Conservation (phyloP, 92 coral and sea anemone genomes). For the Heteractis magnifica region DNA sequence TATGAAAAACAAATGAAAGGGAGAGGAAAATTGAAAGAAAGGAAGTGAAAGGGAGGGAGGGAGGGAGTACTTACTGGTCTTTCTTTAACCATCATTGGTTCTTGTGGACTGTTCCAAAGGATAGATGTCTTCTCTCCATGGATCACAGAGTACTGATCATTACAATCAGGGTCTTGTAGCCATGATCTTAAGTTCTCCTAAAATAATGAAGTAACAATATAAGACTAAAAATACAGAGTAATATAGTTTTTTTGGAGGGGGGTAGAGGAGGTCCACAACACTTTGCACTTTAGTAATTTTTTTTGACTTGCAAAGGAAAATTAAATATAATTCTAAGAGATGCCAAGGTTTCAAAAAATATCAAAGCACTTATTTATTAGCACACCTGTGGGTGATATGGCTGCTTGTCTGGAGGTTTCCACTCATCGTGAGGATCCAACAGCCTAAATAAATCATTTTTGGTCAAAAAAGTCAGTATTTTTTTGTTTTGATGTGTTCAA, state of each 20-base stretch:
- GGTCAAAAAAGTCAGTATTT: too few relatives aligned
- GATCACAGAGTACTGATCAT: slow-evolving; percentile 95
- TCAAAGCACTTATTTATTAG: background rate
- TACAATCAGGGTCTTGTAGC: slow-evolving; percentile 93
- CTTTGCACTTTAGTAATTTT: too few relatives aligned
- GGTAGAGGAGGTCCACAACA: too few relatives aligned
- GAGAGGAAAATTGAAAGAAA: too few relatives aligned
- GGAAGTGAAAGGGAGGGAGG: too few relatives aligned
- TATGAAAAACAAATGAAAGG: too few relatives aligned
- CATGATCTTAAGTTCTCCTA: slow-evolving; percentile 88
- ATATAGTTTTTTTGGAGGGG: too few relatives aligned
- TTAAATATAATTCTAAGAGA: too few relatives aligned
- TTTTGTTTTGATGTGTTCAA: too few relatives aligned
- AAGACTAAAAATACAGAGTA: background rate
- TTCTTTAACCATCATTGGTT: slow-evolving; percentile 79
- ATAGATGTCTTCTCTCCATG: slow-evolving; percentile 93
- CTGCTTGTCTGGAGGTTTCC: slow-evolving; percentile 83
- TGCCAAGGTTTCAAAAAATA: too few relatives aligned
- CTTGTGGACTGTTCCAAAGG: slow-evolving; percentile 84
- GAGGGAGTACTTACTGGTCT: slow-evolving; percentile 64
- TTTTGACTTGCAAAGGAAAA: too few relatives aligned
- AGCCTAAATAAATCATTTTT: slow-evolving; percentile 35
- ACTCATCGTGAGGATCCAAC: slow-evolving; percentile 68
- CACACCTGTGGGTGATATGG: slow-evolving; percentile 75
- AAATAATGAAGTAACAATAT: slow-evolving; percentile 11